Base-by-base conservation (phyloP, 2,113 vertebrate genomes). In the Danionella cerebrum region DNA sequence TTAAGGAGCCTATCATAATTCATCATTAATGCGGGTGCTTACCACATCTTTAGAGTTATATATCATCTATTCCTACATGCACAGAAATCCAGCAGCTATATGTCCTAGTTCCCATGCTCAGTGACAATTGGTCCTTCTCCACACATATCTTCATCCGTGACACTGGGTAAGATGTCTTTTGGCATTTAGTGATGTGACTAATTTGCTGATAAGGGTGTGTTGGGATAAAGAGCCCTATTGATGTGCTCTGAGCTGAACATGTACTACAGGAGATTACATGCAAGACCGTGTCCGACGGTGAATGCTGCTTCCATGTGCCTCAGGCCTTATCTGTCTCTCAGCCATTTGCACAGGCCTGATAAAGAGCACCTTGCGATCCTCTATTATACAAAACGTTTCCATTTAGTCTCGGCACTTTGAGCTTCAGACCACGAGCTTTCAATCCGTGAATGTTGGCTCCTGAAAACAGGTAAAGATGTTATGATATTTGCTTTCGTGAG, bases 231-330 rank as follows among this genome's bases (percentile, higher is more conserved):
- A 82, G 74, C 76, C 19, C 76, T 71, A 85, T 85, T 83, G 84
- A 85, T 76, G 60, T 52, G 73, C 76, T 80, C 77, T 80, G 74
- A 67, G 78, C 64, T 80, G 76, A 77, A 74, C 80, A 33, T 86
- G 86, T 87, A 72, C 69, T 79, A 84, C 84, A 83, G 68, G 74
- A 86, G 87, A 88, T 88, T 89, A 87, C 79, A 80, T 81, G 74
- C 73, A 80, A 77, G 84, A 81, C 82, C 80, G 80, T 85, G 85
- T 85, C 75, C 60, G 65, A 73, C 63, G 71, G 69, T 74, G 69
- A 79, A 77, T 70, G 54, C 51, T 18, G 35, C 71, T 60, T 66
- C 67, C 71, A 60, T 69, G 63, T 29, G 53, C 65, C 54, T 59
- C 21, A 48, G 51, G 59, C 70, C 81, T 89, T 89, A 89, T 89